Conservation (phyloP, 1,140 invertebrate species). For the Colletes gigas region DNA sequence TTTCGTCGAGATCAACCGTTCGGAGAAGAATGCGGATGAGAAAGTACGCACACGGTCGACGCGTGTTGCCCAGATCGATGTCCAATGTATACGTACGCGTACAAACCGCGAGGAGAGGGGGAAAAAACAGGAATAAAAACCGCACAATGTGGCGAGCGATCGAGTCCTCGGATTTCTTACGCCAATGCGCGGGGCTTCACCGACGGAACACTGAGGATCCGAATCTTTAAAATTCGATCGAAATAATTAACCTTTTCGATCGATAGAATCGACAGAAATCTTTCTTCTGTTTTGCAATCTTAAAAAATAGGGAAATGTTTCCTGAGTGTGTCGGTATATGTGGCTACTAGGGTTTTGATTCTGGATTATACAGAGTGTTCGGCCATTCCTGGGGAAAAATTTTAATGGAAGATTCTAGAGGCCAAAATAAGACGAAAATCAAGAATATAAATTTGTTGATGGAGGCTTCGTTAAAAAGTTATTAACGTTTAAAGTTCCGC, state of each 20-base stretch:
- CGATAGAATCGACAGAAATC: no score
- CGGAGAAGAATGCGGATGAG: slow-evolving; percentile 49
- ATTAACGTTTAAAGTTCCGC: no score
- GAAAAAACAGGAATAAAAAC: background rate
- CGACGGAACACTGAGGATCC: background rate
- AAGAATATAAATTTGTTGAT: no score
- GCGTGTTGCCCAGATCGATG: slow-evolving; percentile 24
- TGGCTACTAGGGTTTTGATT: no score
- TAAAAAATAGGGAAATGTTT: no score
- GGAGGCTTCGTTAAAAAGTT: no score
- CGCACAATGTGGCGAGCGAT: background rate
- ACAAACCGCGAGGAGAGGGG: background rate
- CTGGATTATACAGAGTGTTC: no score
- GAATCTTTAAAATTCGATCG: background rate
- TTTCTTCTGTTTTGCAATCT: no score
- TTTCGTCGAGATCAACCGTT: slow-evolving; percentile 23
- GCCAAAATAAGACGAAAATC: no score
- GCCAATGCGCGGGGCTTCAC: background rate
- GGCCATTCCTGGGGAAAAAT: no score
- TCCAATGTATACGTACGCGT: slow-evolving; percentile 11
- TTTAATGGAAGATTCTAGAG: no score
- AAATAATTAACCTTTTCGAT: background rate
- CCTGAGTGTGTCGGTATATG: no score
- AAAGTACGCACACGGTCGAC: slow-evolving; percentile 19
- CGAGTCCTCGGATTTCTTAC: slow-evolving; percentile 15